Conservation (phyloP, 2,888 invertebrate species). For the Dicyrtomina minuta region DNA sequence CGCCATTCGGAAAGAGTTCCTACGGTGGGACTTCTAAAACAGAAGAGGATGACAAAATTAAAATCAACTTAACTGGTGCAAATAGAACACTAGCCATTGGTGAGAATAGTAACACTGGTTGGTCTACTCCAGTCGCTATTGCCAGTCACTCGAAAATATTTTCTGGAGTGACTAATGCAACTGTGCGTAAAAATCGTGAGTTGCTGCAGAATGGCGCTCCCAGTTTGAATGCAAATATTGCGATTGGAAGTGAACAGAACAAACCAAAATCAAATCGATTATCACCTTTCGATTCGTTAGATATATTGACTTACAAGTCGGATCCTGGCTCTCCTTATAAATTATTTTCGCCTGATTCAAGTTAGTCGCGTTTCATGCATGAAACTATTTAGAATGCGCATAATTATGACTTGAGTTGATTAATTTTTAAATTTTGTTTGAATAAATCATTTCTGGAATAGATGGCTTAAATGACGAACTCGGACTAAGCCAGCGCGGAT, state of each 20-base stretch:
- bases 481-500: slow-evolving; percentile 78
- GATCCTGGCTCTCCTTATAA: slow-evolving; percentile 18
- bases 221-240: slow-evolving; percentile 17
- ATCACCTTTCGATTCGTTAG: slow-evolving; percentile 15
- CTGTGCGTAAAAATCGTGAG: not conserved
- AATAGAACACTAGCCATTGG: slow-evolving; percentile 35
- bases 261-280: slow-evolving; percentile 12
- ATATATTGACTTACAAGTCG: slow-evolving; percentile 19
- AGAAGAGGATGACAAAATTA: slow-evolving; percentile 49
- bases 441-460: not conserved
- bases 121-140: not conserved
- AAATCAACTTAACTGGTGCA: slow-evolving; percentile 46
- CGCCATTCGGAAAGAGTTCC: not conserved
- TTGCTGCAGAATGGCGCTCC: slow-evolving; percentile 15
- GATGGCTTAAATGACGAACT: slow-evolving; percentile 76
- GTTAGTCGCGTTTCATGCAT: slow-evolving; percentile 14
- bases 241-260: slow-evolving; percentile 5
- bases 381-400: too few relatives aligned
- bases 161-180: slow-evolving; percentile 18
- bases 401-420: too few relatives aligned
- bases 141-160: slow-evolving; percentile 23
- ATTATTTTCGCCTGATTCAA: slow-evolving; percentile 30
- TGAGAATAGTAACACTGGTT: not conserved
- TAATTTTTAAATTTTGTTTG: too few relatives aligned
- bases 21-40: slow-evolving; percentile 26